Conservation (phyloP, 2,888 invertebrate species). For the Lymantria monacha region DNA sequence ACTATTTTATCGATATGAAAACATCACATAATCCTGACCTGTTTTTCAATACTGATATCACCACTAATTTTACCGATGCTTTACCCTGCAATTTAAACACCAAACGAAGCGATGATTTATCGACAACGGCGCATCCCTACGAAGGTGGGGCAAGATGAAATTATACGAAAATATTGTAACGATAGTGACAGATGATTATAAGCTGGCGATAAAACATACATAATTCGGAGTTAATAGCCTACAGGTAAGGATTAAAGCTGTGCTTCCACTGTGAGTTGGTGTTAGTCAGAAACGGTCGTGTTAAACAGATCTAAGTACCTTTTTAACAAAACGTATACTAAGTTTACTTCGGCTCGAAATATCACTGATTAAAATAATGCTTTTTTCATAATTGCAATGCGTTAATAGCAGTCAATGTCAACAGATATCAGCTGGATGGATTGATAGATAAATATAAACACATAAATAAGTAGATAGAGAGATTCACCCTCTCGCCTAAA, state of each 20-base stretch:
- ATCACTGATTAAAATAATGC: too few relatives aligned
- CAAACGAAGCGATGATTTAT: conserved; percentile 29
- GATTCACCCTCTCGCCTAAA: too few relatives aligned
- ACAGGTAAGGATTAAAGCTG: conserved; percentile 21
- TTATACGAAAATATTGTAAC: conserved; percentile 80
- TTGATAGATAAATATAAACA: too few relatives aligned
- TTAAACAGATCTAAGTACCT: not conserved
- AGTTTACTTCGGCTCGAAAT: too few relatives aligned
- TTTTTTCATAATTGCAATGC: too few relatives aligned
- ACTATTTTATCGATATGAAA: not conserved
- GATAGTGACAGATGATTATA: conserved; percentile 83
- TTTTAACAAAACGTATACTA: too few relatives aligned
- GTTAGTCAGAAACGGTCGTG: not conserved
- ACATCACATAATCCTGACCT: not conserved
- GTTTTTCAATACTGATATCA: not conserved
- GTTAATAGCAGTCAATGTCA: too few relatives aligned
- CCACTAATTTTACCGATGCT: not conserved
- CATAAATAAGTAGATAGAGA: too few relatives aligned
- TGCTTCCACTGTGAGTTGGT: conserved; percentile 5
- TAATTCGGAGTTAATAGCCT: conserved; percentile 75
- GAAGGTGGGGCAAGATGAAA: conserved; percentile 69
- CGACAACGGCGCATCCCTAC: conserved; percentile 46
- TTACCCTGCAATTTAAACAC: conserved; percentile 3
- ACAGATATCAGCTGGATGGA: too few relatives aligned
- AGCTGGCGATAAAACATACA: conserved; percentile 81